A percentile compares a stretch with the other conserved stretches of the same genome.
Conservation (phyloP, 2,888 invertebrate species). For the Trissolcus japonicus region DNA sequence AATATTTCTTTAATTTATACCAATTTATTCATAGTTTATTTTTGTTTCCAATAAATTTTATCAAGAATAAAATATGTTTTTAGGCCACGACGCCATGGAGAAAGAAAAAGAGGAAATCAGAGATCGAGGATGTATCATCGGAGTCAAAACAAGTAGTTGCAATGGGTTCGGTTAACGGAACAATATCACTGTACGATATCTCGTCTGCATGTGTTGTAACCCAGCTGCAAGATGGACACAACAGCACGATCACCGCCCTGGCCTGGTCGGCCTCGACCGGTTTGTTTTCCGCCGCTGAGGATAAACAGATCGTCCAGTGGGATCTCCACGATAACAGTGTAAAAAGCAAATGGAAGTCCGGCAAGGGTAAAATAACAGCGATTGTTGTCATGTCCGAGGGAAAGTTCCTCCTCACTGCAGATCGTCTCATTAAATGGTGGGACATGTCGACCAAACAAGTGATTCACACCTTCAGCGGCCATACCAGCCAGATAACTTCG, state of each 20-base stretch:
- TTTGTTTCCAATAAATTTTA: no score
- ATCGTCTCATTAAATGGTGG: constrained; percentile 80
- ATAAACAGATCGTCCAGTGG: constrained; percentile 79
- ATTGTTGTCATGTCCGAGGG: constrained; percentile 71
- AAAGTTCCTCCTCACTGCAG: constrained; percentile 69
- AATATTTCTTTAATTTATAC: no score
- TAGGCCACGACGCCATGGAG: constrained; percentile 77
- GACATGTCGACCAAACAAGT: constrained; percentile 79
- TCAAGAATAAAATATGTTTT: not conserved
- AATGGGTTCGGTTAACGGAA: constrained; percentile 85
- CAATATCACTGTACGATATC: constrained; percentile 82
- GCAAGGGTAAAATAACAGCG: constrained; percentile 78
- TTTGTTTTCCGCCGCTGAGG: constrained; percentile 80
- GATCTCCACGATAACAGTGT: constrained; percentile 74
- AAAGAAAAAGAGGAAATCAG: constrained; percentile 76
- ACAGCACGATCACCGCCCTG: constrained; percentile 78
- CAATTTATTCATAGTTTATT: no score
- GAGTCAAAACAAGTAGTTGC: constrained; percentile 79
- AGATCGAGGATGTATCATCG: constrained; percentile 67
- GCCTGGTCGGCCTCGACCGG: constrained; percentile 77
- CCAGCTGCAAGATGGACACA: constrained; percentile 75
- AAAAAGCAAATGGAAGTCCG: constrained; percentile 82
- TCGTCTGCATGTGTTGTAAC: constrained; percentile 74
- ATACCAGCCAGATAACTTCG: constrained; percentile 79
- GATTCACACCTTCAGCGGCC: constrained; percentile 82